Conservation (phyloP, 1,140 invertebrate genomes). For the Stratiolaelaps scimitus region DNA sequence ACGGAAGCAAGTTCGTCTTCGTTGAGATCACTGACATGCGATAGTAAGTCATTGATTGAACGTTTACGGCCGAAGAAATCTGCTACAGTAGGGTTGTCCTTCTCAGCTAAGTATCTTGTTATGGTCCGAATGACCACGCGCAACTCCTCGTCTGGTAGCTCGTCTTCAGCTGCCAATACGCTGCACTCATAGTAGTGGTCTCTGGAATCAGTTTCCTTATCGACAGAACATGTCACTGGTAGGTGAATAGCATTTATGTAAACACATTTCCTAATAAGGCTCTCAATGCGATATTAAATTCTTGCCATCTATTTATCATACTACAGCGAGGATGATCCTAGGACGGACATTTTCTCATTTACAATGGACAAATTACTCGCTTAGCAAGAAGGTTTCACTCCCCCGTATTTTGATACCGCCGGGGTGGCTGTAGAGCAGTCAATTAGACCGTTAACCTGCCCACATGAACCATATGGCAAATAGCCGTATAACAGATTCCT, state of each 20-base stretch:
- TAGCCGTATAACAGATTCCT: no score
- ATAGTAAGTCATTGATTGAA: neutral
- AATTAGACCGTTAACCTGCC: no score
- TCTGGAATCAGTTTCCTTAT: neutral
- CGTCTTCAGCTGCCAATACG: neutral
- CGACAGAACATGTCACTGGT: neutral
- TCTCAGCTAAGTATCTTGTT: neutral
- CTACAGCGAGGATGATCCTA: no score
- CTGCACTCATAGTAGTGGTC: constrained; percentile 6
- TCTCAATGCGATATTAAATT: no score
- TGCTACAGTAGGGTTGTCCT: neutral
- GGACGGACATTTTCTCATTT: no score
- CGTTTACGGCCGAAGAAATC: constrained; percentile 3
- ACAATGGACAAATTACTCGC: no score
- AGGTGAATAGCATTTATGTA: neutral
- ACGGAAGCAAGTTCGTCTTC: neutral
- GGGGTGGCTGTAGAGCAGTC: no score
- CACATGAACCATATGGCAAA: no score
- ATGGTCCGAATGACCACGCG: constrained; percentile 16
- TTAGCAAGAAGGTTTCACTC: no score
- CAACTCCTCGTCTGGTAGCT: neutral
- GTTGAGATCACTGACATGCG: neutral
- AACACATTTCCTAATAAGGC: neutral
- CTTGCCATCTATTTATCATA: no score
- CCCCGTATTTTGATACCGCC: no score